phyloP scores from a whole-genome alignment of 2,797 vertebrate species.

The Amblyraja radiata region DNA sequence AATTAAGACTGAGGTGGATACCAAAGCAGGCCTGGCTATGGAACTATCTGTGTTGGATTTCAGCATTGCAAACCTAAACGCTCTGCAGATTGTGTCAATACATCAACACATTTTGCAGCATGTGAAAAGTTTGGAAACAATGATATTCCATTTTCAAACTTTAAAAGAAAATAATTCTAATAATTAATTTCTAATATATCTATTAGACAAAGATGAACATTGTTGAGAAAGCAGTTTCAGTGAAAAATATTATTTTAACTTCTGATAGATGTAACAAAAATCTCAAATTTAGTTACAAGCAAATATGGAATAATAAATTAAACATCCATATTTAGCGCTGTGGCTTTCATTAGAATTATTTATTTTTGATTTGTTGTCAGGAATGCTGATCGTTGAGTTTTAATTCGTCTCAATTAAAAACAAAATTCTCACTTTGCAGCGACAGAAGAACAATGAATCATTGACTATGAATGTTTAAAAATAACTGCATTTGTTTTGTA shows the following conservation, averaged over 20 bases:
- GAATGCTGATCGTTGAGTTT: not conserved
- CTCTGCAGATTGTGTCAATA: not conserved
- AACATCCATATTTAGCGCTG: not conserved
- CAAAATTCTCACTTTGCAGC: not conserved
- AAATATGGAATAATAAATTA: conserved; percentile 4
- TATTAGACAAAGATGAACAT: not conserved
- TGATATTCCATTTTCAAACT: not conserved
- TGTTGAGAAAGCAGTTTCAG: conserved; percentile 3
- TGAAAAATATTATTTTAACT: not conserved
- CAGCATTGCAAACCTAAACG: conserved; percentile 8
- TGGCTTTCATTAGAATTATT: not conserved
- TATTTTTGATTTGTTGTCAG: conserved; percentile 26
- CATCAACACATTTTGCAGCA: not conserved
- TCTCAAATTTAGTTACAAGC: conserved; percentile 2
- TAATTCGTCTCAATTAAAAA: not conserved
- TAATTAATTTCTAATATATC: not conserved
- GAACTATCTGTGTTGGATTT: not conserved
- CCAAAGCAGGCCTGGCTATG: not conserved
- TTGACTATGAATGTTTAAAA: not conserved
- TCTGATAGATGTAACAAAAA: conserved; percentile 11
- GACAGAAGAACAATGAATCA: not conserved
- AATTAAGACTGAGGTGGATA: conserved; percentile 13
- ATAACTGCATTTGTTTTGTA: not conserved
- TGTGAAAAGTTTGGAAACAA: not conserved
- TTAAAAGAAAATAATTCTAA: not conserved